Evolutionary conservation across 2,113 vertebrate species (phyloP), one percentile per base, ranked within the genome.

Genomic region (Tychaedon coryphoeus): DNA sequence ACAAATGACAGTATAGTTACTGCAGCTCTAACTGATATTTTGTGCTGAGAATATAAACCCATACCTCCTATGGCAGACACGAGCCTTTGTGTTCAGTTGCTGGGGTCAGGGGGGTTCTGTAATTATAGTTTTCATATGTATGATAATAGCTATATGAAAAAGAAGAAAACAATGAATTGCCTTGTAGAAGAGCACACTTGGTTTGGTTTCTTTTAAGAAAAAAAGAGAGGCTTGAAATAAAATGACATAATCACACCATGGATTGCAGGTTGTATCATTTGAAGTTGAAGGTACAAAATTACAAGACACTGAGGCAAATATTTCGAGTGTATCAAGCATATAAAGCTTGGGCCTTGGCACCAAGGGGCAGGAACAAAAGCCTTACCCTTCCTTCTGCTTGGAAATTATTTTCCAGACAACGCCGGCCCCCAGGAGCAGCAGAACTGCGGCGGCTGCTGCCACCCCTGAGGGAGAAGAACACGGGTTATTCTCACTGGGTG

Each of bases 311-410:
- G 38, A 7, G 33, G 51, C 16, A 34, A 71, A 25, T 62, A 61
- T 54, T 86, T 38, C 33, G 53, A 31, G 7, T 5, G n/a, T 43
- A 25, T 50, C 15, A 25, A 45, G 36, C 0, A 0, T 33, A 6
- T 15, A 51, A 53, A 65, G 15, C 16, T 28, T 45, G 60, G 20
- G 42, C 22, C 19, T 77, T 43, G 38, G n/a, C 61, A 33, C 20
- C 45, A 9, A 61, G 84, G 42, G 54, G 28, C 24, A 4, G 8
- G 53, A 75, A 19, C 12, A 9, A 58, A 11, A 76, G 14, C 34
- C 94, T 97, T 95, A 97, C 96, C 96, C 96, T 95, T 95, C 26
- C 80, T 96, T 97, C 86, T 78, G 76, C 80, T 95, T 93, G 34
- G 92, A 95, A 75, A 91, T 47, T 11, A 95, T 75, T 81, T 89